These are phyloP conservation scores for Leptinotarsa rubiginosa DNA, from an alignment of 2,888 invertebrate species.

Conservation along the genomic window DNA sequence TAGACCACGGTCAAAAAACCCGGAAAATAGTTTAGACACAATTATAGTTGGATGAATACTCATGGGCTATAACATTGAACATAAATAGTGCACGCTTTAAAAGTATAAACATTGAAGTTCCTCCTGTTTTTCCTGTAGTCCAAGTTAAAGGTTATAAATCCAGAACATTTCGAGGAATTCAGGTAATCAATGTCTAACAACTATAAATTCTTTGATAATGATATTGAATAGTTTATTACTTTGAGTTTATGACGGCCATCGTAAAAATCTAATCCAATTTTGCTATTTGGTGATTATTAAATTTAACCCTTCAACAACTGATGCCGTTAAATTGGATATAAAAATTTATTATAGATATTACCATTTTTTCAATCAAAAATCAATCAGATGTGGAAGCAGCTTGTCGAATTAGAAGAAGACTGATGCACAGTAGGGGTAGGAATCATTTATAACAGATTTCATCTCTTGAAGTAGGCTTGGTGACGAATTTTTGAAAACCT, in stretches of 20 bases:
- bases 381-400: background rate
- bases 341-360: background rate
- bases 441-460: background rate
- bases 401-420: background rate
- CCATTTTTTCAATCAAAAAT: background rate
- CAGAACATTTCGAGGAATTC: background rate
- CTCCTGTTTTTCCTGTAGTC: too few relatives aligned
- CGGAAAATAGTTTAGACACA: too few relatives aligned
- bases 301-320: background rate
- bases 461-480: too few relatives aligned
- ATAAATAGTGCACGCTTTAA: too few relatives aligned
- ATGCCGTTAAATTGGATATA: background rate
- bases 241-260: background rate
- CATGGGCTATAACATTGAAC: too few relatives aligned
- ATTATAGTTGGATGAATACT: too few relatives aligned
- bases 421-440: background rate
- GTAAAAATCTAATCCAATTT: conserved; percentile 9
- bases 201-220: background rate
- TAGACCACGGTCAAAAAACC: too few relatives aligned
- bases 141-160: too few relatives aligned
- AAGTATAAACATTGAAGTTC: too few relatives aligned
- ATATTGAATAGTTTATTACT: background rate
- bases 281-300: conserved; percentile 2
- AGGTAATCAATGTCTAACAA: background rate
- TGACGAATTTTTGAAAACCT: too few relatives aligned